Evolutionary conservation across 2,888 invertebrate genomes (phyloP).

Genomic region (Nematopogon swammerdamellus): DNA sequence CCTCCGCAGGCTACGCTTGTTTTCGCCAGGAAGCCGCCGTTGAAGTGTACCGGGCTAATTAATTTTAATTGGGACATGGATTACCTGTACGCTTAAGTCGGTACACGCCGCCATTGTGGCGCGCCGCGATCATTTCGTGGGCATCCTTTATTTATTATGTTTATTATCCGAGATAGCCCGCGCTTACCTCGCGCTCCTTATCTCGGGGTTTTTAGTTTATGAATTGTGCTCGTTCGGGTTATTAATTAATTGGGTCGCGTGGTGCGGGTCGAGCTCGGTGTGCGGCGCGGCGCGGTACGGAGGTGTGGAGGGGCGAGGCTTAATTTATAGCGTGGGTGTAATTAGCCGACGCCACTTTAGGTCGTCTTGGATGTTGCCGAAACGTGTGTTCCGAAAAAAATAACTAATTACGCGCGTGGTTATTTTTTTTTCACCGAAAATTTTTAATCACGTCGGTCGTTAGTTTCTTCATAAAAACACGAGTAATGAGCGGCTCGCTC

Average conservation of each 20-base stretch:
- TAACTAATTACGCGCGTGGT: background rate
- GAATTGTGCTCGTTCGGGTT: background rate
- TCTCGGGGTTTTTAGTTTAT: background rate
- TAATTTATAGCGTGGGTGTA: background rate
- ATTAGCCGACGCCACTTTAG: background rate
- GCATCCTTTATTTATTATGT: background rate
- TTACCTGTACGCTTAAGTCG: background rate
- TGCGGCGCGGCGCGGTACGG: background rate
- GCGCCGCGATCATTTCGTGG: background rate
- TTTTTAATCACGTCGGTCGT: no score
- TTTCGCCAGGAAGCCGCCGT: background rate
- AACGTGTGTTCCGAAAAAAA: background rate
- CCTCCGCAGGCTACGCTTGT: constrained; percentile 6
- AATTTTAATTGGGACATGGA: constrained; percentile 42
- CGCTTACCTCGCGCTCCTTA: background rate
- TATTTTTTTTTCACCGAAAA: no score
- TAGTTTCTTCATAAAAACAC: no score
- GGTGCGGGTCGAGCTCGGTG: no score
- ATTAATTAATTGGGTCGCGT: background rate
- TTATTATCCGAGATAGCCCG: background rate
- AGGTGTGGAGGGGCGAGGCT: no score
- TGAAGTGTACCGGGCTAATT: constrained; percentile 41
- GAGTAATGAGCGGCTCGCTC: no score
- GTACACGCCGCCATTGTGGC: background rate
- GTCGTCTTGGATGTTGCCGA: background rate